phyloP scores from a whole-genome alignment of 2,797 vertebrate genomes.

The Protonibea diacanthus region DNA sequence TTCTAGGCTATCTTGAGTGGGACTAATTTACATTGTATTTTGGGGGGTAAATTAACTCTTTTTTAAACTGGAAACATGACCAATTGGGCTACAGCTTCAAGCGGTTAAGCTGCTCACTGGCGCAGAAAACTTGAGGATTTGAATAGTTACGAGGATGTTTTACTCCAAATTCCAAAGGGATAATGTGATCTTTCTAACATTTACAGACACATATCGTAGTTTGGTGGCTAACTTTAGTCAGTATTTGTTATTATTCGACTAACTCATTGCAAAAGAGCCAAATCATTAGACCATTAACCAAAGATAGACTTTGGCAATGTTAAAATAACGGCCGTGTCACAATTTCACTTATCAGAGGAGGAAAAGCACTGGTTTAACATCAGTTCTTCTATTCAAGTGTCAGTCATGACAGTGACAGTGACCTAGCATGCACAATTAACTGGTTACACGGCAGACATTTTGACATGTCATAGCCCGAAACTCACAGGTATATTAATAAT shows the following conservation, averaged over 20 bases:
- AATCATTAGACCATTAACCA: not conserved
- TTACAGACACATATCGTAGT: not conserved
- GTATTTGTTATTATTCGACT: not conserved
- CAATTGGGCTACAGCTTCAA: constrained; percentile 20
- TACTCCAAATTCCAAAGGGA: not conserved
- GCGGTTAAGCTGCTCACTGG: constrained; percentile 1
- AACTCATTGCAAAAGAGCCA: not conserved
- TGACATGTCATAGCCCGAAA: too few relatives aligned
- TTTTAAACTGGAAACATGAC: constrained; percentile 1
- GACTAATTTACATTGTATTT: constrained; percentile 31
- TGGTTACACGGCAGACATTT: too few relatives aligned
- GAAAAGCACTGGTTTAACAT: not conserved
- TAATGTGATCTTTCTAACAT: not conserved
- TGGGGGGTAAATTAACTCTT: constrained; percentile 17
- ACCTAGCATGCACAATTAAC: not conserved
- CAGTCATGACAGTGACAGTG: not conserved
- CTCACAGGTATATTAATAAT: too few relatives aligned
- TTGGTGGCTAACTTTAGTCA: not conserved
- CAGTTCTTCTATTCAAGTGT: not conserved
- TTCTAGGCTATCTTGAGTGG: constrained; percentile 34
- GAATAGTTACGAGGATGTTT: not conserved
- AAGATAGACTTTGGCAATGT: not conserved
- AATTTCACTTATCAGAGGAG: not conserved
- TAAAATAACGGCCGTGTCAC: not conserved
- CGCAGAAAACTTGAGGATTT: constrained; percentile 1